A percentile compares a stretch with the other conserved stretches of the same genome.
phyloP scores from a whole-genome alignment of 2,797 vertebrate species.

The Lepilemur ruficaudatus region DNA sequence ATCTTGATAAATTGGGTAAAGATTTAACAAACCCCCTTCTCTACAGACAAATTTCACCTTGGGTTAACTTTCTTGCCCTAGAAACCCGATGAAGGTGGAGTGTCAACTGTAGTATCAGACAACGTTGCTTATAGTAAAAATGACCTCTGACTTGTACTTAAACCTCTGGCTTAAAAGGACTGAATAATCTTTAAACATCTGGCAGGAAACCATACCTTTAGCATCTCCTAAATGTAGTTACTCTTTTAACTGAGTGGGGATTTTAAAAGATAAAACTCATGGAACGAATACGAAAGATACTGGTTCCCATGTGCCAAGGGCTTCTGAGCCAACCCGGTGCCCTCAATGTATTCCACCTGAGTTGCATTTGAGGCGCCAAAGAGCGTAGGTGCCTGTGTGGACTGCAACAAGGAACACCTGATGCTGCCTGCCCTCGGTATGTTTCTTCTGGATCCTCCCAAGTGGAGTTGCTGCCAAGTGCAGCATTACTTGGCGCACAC shows the following conservation, averaged over 20 bases:
- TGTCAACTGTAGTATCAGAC: not conserved
- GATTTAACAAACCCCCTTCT: not conserved
- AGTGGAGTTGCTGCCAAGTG: not conserved
- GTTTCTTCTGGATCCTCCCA: not conserved
- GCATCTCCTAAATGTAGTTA: not conserved
- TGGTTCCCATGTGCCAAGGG: rapidly evolving
- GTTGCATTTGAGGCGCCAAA: not conserved
- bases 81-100: not conserved
- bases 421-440: not conserved
- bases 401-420: too few relatives aligned
- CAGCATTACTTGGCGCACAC: not conserved
- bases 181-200: not conserved
- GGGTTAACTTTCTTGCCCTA: not conserved
- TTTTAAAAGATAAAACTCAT: not conserved
- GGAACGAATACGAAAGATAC: too few relatives aligned
- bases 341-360: not conserved
- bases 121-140: not conserved
- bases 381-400: not conserved
- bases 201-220: not conserved
- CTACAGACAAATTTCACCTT: not conserved
- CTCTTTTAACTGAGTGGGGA: not conserved
- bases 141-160: not conserved
- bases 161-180: not conserved
- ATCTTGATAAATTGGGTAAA: not conserved
- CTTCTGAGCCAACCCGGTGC: not conserved